These are phyloP conservation scores for Schizothorax lantsangensis DNA, from an alignment of 2,797 vertebrate species.

Conservation along the genomic window DNA sequence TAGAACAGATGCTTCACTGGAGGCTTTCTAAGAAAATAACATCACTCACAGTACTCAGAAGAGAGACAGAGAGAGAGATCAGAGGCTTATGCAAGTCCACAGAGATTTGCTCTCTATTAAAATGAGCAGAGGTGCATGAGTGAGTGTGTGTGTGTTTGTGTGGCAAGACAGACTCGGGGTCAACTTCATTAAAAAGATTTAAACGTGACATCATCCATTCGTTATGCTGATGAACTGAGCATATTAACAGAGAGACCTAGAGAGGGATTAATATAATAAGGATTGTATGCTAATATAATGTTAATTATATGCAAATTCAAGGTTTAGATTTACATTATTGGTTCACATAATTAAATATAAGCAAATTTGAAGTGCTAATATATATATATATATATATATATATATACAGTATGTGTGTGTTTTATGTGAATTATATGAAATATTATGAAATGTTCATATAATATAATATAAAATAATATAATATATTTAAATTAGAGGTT, in stretches of 20 bases:
- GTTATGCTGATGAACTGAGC: slow-evolving; percentile 10
- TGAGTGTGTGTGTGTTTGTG: slow-evolving; percentile 30
- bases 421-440: too few relatives aligned
- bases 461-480: too few relatives aligned
- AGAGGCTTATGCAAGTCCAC: slow-evolving; percentile 40
- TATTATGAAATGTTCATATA: too few relatives aligned
- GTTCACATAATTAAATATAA: neutral
- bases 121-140: slow-evolving; percentile 11
- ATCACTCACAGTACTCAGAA: slow-evolving; percentile 41
- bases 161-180: slow-evolving; percentile 1
- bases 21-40: slow-evolving; percentile 44
- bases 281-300: neutral
- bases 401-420: neutral
- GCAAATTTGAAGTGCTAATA: neutral
- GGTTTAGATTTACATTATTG: neutral
- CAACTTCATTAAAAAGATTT: slow-evolving; percentile 33
- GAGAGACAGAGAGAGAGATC: slow-evolving; percentile 21
- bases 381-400: neutral
- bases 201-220: slow-evolving; percentile 4
- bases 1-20: slow-evolving; percentile 19
- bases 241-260: neutral
- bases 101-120: slow-evolving; percentile 16
- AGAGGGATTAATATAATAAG: slow-evolving; percentile 18
- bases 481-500: too few relatives aligned
- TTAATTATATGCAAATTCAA: slow-evolving; percentile 12